phyloP scores from a whole-genome alignment of 1,140 invertebrate genomes.

The Gonioctena quinquepunctata region DNA sequence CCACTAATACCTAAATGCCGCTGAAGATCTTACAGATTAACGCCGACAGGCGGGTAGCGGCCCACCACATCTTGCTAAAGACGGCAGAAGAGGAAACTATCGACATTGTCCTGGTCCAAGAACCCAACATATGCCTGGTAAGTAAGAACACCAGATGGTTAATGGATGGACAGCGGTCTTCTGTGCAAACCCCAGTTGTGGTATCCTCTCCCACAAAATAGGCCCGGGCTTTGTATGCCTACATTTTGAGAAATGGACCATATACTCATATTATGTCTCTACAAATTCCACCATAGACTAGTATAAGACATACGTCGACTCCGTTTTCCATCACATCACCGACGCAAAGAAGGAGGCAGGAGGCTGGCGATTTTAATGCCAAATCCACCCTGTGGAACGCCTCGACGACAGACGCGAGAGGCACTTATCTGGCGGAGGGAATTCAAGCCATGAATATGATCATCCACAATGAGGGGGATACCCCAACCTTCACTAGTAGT shows the following conservation, averaged over 20 bases:
- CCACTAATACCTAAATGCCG: too few species aligned
- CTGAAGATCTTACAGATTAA: not conserved
- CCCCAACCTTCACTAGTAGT: not conserved
- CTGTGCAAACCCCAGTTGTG: not conserved
- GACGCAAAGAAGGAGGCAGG: not conserved
- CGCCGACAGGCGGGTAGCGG: not conserved
- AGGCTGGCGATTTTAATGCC: constrained; percentile 5
- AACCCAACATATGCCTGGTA: not conserved
- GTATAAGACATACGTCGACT: not conserved
- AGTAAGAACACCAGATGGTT: not conserved
- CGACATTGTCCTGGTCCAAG: not conserved
- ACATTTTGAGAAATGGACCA: not conserved
- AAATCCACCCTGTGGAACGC: not conserved
- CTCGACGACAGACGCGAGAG: not conserved
- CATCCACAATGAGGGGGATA: not conserved
- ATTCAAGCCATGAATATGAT: not conserved
- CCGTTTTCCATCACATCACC: not conserved
- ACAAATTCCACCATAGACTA: not conserved
- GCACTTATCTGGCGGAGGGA: not conserved
- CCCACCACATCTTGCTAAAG: not conserved
- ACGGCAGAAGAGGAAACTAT: not conserved
- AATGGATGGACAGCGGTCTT: not conserved
- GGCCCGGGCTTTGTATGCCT: not conserved
- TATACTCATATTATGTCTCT: constrained; percentile 1
- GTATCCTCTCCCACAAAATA: not conserved